These are phyloP conservation scores for Zygogramma bicolorata DNA, from an alignment of 2,888 invertebrate genomes.

Conservation along the genomic window DNA sequence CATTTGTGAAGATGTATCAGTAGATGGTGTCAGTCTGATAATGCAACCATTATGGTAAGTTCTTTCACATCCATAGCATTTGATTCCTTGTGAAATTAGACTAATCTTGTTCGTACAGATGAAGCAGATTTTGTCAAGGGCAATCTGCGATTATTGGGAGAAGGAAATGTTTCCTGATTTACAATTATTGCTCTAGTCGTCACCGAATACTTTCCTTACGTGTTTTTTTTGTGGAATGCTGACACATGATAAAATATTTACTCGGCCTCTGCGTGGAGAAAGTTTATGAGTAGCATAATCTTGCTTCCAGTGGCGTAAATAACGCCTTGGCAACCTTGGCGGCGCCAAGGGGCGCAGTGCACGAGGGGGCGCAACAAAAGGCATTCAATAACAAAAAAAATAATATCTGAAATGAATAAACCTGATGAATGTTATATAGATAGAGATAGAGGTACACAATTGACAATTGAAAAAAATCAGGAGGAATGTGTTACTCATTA, in stretches of 20 bases:
- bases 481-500: too few species aligned
- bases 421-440: too few species aligned
- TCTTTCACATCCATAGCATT: neutral
- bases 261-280: neutral
- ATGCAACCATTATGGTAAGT: neutral
- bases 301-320: too few species aligned
- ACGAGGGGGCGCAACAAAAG: too few species aligned
- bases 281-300: neutral
- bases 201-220: neutral
- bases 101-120: neutral
- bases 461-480: too few species aligned
- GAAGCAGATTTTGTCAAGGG: conserved; percentile 7
- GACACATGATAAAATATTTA: conserved; percentile 3
- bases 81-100: neutral
- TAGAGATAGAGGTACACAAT: too few species aligned
- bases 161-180: neutral
- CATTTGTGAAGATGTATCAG: neutral
- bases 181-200: neutral
- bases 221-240: neutral
- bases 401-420: too few species aligned
- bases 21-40: neutral
- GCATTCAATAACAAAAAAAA: too few species aligned
- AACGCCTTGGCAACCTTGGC: too few species aligned
- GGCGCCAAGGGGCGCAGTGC: too few species aligned
- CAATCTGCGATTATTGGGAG: neutral